Evolutionary conservation across 2,113 vertebrate species (phyloP).

Genomic region (Calyptomena viridis): DNA sequence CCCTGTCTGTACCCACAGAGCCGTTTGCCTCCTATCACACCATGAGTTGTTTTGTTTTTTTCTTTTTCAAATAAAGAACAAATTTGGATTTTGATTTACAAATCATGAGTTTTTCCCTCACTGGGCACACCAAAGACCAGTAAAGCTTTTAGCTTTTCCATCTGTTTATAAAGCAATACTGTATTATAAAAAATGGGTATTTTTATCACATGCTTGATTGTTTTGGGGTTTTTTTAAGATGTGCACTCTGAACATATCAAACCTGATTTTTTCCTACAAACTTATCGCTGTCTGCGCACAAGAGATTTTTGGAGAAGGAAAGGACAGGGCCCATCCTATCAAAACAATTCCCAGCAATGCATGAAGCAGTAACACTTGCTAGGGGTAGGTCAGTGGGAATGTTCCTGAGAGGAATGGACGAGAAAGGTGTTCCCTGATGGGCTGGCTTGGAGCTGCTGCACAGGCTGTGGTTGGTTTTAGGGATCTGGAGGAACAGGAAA

Average conservation of each 20-base stretch:
- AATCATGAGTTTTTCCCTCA: conserved; percentile 71
- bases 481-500: not conserved
- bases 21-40: conserved; percentile 41
- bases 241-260: conserved; percentile 81
- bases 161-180: conserved; percentile 88
- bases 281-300: conserved; percentile 84
- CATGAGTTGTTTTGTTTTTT: not conserved
- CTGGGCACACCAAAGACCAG: conserved; percentile 84
- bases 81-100: conserved; percentile 73
- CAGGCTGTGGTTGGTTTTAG: not conserved
- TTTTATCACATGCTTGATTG: conserved; percentile 80
- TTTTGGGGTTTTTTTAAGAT: conserved; percentile 69
- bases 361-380: conserved; percentile 26
- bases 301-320: conserved; percentile 49
- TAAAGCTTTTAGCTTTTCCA: conserved; percentile 81
- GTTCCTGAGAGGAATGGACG: not conserved
- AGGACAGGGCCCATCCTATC: conserved; percentile 51
- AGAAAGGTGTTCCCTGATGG: conserved; percentile 17
- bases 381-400: not conserved
- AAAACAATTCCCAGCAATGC: not conserved
- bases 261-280: conserved; percentile 77
- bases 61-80: conserved; percentile 53
- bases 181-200: conserved; percentile 81
- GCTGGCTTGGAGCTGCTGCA: not conserved
- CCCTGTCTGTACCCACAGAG: conserved; percentile 2